Percentiles rank a stretch among this genome's conserved stretches.
phyloP scores from a whole-genome alignment of 2,888 invertebrate genomes.

The Melanchra persicariae region DNA sequence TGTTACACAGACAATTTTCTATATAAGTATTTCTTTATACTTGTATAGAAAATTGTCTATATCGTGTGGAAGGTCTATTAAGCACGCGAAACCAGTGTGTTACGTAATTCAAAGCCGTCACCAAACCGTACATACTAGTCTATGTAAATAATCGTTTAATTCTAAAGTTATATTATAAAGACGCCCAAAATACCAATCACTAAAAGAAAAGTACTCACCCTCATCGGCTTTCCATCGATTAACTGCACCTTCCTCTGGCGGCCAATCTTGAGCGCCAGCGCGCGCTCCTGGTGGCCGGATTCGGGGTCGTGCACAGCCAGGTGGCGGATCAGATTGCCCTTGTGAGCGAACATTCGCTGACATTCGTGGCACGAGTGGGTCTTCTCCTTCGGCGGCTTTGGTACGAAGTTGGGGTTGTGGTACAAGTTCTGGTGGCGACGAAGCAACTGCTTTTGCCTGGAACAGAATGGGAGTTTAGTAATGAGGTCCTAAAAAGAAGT shows the following conservation, averaged over 20 bases:
- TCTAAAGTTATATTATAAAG: too few relatives aligned
- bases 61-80: too few relatives aligned
- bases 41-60: too few relatives aligned
- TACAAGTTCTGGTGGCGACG: conserved; percentile 97
- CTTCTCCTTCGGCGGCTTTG: conserved; percentile 97
- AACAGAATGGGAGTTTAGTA: not conserved
- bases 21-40: too few relatives aligned
- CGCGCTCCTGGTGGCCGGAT: conserved; percentile 93
- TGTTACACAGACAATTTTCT: too few relatives aligned
- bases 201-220: conserved; percentile 7
- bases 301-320: conserved; percentile 98
- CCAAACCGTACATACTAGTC: too few relatives aligned
- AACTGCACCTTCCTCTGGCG: conserved; percentile 94
- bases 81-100: too few relatives aligned
- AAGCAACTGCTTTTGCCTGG: conserved; percentile 97
- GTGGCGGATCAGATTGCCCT: conserved; percentile 97
- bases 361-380: conserved; percentile 97
- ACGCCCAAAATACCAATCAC: too few relatives aligned
- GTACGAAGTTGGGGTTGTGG: conserved; percentile 97
- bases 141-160: too few relatives aligned
- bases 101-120: too few relatives aligned
- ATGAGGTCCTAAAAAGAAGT: not conserved
- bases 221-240: conserved; percentile 84
- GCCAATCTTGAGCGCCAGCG: conserved; percentile 94
- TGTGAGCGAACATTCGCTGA: conserved; percentile 94